A percentile compares a stretch with the other conserved stretches of the same genome.
Evolutionary conservation across 1,140 invertebrate genomes (phyloP).

Genomic region (Planococcus citri): DNA sequence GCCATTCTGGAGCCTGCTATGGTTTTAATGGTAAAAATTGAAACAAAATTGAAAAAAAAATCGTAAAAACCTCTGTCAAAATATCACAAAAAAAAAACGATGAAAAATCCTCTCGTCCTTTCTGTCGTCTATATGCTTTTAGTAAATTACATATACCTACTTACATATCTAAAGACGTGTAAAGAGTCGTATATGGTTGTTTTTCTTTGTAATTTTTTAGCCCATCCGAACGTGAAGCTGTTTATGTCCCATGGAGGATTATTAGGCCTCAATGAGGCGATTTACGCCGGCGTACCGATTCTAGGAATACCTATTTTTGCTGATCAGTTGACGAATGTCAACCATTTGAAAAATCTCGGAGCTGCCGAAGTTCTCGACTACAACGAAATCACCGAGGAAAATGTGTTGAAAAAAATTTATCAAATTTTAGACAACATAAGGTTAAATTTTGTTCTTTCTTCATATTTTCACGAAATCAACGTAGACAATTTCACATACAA

Average conservation of each 20-base stretch:
- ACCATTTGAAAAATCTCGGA: neutral
- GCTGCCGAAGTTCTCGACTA: constrained; percentile 9
- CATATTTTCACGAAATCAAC: too few relatives aligned
- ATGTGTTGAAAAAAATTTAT: neutral
- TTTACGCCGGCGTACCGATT: constrained; percentile 64
- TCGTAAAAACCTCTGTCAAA: too few relatives aligned
- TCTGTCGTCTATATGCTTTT: too few relatives aligned
- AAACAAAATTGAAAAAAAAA: too few relatives aligned
- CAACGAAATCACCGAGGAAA: neutral
- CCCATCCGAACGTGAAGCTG: constrained; percentile 55
- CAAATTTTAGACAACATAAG: neutral
- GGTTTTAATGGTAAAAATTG: too few relatives aligned
- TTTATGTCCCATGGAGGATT: constrained; percentile 73
- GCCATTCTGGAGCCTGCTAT: too few relatives aligned
- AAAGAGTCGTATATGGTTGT: neutral
- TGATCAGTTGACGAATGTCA: constrained; percentile 61
- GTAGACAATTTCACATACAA: too few relatives aligned
- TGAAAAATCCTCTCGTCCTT: too few relatives aligned
- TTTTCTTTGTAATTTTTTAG: constrained; percentile 31
- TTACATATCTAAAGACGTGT: too few relatives aligned
- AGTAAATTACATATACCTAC: too few relatives aligned
- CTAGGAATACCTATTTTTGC: constrained; percentile 64
- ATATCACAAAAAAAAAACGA: too few relatives aligned
- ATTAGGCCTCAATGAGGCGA: constrained; percentile 65
- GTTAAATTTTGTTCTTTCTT: neutral